A percentile compares a stretch with the other conserved stretches of the same genome.
These are phyloP conservation scores for Petrolisthes manimaculis DNA, from an alignment of 2,888 invertebrate genomes.

Conservation along the genomic window DNA sequence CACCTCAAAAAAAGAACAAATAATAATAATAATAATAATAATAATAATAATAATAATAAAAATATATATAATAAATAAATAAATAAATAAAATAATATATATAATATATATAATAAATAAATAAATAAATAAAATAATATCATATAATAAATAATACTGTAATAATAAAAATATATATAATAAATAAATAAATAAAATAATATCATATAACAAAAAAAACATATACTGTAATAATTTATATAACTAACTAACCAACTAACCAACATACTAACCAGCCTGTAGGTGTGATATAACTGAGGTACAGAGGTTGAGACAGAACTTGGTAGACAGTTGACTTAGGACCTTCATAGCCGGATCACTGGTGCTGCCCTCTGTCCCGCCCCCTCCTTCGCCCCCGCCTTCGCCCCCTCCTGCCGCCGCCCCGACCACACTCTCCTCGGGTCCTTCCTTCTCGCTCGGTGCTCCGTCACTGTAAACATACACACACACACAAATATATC, in stretches of 20 bases:
- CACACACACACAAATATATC: too few species aligned
- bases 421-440: constrained; percentile 1
- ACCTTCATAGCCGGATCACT: constrained; percentile 47
- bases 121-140: not conserved
- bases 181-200: not conserved
- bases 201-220: too few species aligned
- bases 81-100: not conserved
- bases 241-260: not conserved
- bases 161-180: not conserved
- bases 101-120: constrained; percentile 2
- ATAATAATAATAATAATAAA: not conserved
- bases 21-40: not conserved
- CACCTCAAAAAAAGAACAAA: constrained; percentile 25
- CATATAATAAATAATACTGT: not conserved
- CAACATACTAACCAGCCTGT: constrained; percentile 47
- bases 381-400: not conserved
- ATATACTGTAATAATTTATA: too few species aligned
- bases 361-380: constrained; percentile 14
- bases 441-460: constrained; percentile 30
- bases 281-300: constrained; percentile 59
- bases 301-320: constrained; percentile 63
- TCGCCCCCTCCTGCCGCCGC: not conserved
- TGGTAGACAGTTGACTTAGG: constrained; percentile 61
- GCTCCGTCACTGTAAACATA: constrained; percentile 45
- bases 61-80: constrained; percentile 17